These are phyloP conservation scores for Drosophila rubida DNA, from an alignment of 2,888 invertebrate species.

Conservation along the genomic window DNA sequence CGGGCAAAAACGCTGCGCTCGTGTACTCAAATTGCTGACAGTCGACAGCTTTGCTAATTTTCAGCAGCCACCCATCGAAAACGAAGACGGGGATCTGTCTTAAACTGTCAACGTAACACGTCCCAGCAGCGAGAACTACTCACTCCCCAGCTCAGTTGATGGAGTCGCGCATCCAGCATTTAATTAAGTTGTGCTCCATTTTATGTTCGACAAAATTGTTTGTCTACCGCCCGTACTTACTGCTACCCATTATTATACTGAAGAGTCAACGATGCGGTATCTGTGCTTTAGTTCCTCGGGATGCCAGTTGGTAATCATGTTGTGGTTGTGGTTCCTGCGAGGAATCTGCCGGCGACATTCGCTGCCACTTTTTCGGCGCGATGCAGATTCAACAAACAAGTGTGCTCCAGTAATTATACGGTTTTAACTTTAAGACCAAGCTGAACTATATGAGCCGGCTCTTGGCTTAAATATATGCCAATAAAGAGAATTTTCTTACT, in stretches of 20 bases:
- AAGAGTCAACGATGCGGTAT: conserved; percentile 46
- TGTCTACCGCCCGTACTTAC: conserved; percentile 56
- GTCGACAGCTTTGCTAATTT: conserved; percentile 81
- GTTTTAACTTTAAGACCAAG: too few relatives aligned
- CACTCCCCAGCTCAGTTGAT: conserved; percentile 42
- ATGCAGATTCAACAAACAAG: too few relatives aligned
- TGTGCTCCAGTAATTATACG: too few relatives aligned
- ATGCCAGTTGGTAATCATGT: conserved; percentile 43
- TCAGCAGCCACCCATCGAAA: conserved; percentile 62
- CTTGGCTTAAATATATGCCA: too few relatives aligned
- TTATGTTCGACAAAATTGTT: conserved; percentile 76
- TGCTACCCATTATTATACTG: conserved; percentile 43
- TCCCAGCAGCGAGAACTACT: conserved; percentile 8
- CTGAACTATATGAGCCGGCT: too few relatives aligned
- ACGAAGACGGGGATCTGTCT: conserved; percentile 60
- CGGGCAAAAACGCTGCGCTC: conserved; percentile 13
- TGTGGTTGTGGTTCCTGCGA: conserved; percentile 42
- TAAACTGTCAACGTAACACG: conserved; percentile 61
- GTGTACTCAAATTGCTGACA: conserved; percentile 55
- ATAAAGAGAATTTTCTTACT: too few relatives aligned
- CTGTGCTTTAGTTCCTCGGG: conserved; percentile 21
- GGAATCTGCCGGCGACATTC: conserved; percentile 31
- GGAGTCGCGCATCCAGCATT: conserved; percentile 74
- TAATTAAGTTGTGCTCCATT: conserved; percentile 80
- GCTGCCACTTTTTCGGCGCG: conserved; percentile 31